A percentile compares a stretch with the other conserved stretches of the same genome.
phyloP scores from a whole-genome alignment of 2,888 invertebrate genomes.

The Cheilosia vulpina region DNA sequence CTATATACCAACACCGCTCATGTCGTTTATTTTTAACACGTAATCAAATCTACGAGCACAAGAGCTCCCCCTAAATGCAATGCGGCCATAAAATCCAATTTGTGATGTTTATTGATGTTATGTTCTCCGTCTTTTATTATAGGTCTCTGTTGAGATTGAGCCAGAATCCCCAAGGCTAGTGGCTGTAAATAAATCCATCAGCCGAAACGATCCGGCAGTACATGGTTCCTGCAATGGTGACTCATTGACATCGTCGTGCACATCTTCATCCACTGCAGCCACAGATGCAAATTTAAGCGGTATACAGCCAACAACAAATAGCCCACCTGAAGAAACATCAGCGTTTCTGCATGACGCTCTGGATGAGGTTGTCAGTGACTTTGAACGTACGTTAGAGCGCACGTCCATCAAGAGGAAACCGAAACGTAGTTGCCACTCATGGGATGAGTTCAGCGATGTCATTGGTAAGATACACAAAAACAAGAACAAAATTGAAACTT shows the following conservation, averaged over 20 bases:
- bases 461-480: conserved; percentile 78
- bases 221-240: conserved; percentile 55
- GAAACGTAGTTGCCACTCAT: conserved; percentile 76
- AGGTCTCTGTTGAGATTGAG: conserved; percentile 82
- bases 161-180: conserved; percentile 81
- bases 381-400: conserved; percentile 88
- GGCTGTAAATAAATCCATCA: conserved; percentile 51
- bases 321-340: conserved; percentile 82
- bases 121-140: conserved; percentile 43
- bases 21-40: conserved; percentile 38
- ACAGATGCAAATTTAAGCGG: conserved; percentile 70
- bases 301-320: conserved; percentile 77
- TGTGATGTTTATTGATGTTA: conserved; percentile 46
- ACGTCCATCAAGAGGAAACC: conserved; percentile 83
- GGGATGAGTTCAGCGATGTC: conserved; percentile 79
- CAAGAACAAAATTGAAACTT: conserved; percentile 27
- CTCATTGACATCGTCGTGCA: conserved; percentile 78
- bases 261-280: conserved; percentile 80
- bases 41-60: conserved; percentile 16
- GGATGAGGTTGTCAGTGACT: conserved; percentile 88
- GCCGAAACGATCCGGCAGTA: conserved; percentile 26
- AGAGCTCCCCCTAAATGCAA: neutral
- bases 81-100: conserved; percentile 25
- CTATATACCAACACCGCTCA: neutral
- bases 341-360: conserved; percentile 84